A percentile compares a stretch with the other conserved stretches of the same genome.
These are phyloP conservation scores for Lasioglossum albipes DNA, from an alignment of 1,140 invertebrate species.

Conservation along the genomic window DNA sequence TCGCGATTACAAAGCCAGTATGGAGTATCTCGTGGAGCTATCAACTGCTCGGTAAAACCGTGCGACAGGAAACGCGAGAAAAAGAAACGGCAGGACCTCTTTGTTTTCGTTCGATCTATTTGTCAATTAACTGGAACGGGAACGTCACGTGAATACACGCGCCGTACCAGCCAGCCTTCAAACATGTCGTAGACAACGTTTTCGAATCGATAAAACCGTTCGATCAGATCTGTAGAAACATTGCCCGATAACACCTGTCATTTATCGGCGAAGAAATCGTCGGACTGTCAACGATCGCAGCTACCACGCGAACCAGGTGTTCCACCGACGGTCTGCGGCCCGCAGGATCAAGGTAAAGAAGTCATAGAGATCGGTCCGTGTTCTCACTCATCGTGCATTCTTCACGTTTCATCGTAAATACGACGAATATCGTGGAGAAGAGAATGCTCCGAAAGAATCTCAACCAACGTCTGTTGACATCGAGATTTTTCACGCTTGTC, in stretches of 20 bases:
- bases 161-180: background rate
- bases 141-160: background rate
- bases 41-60: slow-evolving; percentile 1
- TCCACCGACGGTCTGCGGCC: background rate
- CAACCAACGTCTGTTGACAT: background rate
- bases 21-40: slow-evolving; percentile 23
- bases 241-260: slow-evolving; percentile 14
- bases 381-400: too few species aligned
- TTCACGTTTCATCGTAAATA: background rate
- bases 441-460: background rate
- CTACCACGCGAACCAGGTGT: background rate
- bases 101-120: slow-evolving; percentile 2
- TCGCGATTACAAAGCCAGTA: slow-evolving; percentile 39
- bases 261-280: background rate
- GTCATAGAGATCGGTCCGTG: too few species aligned
- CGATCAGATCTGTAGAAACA: background rate
- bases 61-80: background rate
- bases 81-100: too few species aligned
- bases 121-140: background rate
- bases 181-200: slow-evolving; percentile 1
- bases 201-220: background rate
- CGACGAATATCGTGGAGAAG: too few species aligned
- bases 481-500: background rate
- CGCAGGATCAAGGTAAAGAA: slow-evolving; percentile 2
- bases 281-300: slow-evolving; percentile 1